Evolutionary conservation across 2,888 invertebrate species (phyloP), one percentile per base, ranked within the genome.

Genomic region (Muschampia plurimacula): DNA sequence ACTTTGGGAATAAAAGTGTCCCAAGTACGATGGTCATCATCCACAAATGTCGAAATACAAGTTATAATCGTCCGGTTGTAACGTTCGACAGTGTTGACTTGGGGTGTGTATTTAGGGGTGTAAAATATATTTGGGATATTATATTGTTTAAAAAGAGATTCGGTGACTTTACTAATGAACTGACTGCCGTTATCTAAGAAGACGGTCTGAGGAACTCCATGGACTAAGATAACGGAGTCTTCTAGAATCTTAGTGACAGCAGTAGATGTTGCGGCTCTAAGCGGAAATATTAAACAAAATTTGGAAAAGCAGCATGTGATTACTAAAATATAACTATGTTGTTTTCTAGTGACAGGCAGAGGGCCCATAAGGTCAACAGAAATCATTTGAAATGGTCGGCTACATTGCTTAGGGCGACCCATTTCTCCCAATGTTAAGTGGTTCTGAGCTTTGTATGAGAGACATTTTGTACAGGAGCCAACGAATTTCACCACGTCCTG

Each of bases 171-270:
- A 15, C 80, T 75, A n/a, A 72, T 72, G 44, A 81, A 82, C 66
- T 83, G 82, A 3, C 9, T 67, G 0, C 81, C 81, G 57, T 83
- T 82, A 13, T 81, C 81, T 32, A 79, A 3, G 0, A 81, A 57
- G 0, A 83, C 69, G 0, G 79, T 80, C 13, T 76, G 74, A 0
- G 81, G 79, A 7, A 83, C 65, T 2, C 82, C 84, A 46, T 82
- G 82, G 0, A 81, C 69, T 0, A 83, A 39, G 44, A 83, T 80
- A 5, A 83, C 76, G 0, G 60, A 12, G 5, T 82, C 74, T 63
- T 82, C 81, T 1, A 78, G n/a, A 22, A 68, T 68, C 44, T 71
- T 74, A 2, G 28, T 9, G 1, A 79, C 66, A 59, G 59, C 59
- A 36, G 32, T 59, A 32, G 74, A 41, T 6, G 77, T 77, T n/a